Base-by-base conservation (phyloP, 2,113 vertebrate genomes). In the Embiotoca jacksoni region DNA sequence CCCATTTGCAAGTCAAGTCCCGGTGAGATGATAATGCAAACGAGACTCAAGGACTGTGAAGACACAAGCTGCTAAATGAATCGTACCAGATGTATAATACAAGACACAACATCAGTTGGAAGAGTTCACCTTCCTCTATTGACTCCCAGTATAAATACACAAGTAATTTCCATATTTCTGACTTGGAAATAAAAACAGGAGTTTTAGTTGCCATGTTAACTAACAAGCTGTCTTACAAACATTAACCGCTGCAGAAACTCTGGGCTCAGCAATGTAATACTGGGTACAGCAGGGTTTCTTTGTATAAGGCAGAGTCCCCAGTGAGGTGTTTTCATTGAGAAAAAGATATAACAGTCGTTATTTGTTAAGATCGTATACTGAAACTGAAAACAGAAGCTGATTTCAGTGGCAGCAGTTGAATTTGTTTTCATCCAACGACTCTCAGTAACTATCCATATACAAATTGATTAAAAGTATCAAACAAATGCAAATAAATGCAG, bases 11-110 rank as follows among this genome's bases (percentile, higher is more conserved):
- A 86, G 84, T 88, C 83, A 88, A 73, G 72, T 75, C 73, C 73
- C 82, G 75, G 56, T 68, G 82, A 88, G 78, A 80, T 74, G 69
- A 78, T 83, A 78, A 87, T 88, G 73, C 68, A 80, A 83, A 79
- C 53, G 62, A 71, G 79, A 84, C 37, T 84, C 68, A 72, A 86
- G 77, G 57, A 81, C 64, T 80, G 75, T 78, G 82, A 82, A 76
- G 65, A 82, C 55, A 84, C 74, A 81, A 75, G 60, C 72, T 78
- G 78, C 78, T 80, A 49, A 69, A 87, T 80, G 55, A 86, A 69
- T 81, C 35, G 32, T 49, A 69, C 14, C 70, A 80, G 44, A 88
- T 81, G 82, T 59, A 46, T 39, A 41, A 72, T 47, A 62, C 41
- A 63, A 37, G 8, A 75, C 64, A 47, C n/a, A 78, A 5, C 23